A percentile compares a stretch with the other conserved stretches of the same genome.
Conservation (phyloP, 23 tunicate genomes). For the Trididemnum nubilum region DNA sequence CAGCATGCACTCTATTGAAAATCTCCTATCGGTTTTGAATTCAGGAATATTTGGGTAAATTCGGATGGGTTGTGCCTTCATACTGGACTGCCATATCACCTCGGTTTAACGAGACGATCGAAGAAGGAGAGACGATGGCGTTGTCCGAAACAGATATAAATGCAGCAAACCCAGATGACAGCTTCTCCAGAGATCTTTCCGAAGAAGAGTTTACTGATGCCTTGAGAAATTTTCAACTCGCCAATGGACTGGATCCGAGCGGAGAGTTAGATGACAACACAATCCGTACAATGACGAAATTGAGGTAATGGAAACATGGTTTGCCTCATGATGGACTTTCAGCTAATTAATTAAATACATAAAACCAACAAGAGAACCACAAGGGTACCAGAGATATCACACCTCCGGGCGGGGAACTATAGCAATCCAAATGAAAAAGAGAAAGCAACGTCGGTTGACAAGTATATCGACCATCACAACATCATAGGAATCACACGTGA, state of each 20-base stretch:
- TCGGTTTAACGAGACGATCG: conserved; percentile 29
- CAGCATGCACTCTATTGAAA: no score
- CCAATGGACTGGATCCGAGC: conserved; percentile 62
- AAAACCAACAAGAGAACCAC: no score
- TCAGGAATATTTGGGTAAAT: conserved; percentile 54
- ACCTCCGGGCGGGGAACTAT: no score
- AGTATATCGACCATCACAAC: no score
- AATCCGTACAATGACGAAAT: conserved; percentile 50
- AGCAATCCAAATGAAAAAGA: no score
- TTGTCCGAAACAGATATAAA: not conserved
- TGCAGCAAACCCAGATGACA: not conserved
- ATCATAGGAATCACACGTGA: no score
- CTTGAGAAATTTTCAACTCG: conserved; percentile 58
- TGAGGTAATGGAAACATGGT: no score
- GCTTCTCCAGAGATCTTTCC: not conserved
- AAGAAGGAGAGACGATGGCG: not conserved
- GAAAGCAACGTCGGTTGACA: no score
- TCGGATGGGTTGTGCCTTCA: conserved; percentile 74
- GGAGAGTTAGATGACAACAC: conserved; percentile 75
- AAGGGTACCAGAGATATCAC: no score
- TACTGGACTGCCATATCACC: conserved; percentile 72
- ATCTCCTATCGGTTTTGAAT: no score
- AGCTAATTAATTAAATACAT: no score
- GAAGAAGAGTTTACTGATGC: conserved; percentile 56
- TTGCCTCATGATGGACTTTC: no score